These are phyloP conservation scores for Tachycineta bicolor DNA, from an alignment of 2,113 vertebrate genomes.

Conservation along the genomic window DNA sequence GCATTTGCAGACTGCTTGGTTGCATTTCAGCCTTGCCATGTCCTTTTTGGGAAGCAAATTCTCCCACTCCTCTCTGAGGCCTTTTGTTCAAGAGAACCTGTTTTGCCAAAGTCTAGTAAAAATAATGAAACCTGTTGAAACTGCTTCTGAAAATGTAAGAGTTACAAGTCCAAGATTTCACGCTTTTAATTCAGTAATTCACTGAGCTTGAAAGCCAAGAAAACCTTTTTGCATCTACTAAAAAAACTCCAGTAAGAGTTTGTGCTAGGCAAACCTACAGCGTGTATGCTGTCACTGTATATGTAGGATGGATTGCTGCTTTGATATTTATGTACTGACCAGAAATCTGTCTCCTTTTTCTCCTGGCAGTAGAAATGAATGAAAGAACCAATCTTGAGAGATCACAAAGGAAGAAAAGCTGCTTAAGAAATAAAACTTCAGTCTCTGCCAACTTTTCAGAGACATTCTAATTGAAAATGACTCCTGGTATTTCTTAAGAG, in stretches of 20 bases:
- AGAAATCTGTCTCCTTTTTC: conserved; percentile 27
- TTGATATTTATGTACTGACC: neutral
- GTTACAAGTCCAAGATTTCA: neutral
- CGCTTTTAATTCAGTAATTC: neutral
- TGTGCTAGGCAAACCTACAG: neutral
- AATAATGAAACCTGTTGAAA: neutral
- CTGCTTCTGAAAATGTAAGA: neutral
- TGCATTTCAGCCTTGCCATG: conserved; percentile 7
- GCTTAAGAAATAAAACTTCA: conserved; percentile 51
- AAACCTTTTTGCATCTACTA: neutral
- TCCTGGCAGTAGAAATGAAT: conserved; percentile 26
- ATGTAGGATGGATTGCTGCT: neutral
- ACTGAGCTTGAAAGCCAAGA: neutral
- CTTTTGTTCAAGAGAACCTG: neutral
- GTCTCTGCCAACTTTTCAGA: conserved; percentile 52
- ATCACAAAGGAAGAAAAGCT: conserved; percentile 57
- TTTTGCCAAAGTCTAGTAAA: conserved; percentile 6
- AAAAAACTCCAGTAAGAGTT: neutral
- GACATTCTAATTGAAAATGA: conserved; percentile 62
- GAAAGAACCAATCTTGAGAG: conserved; percentile 34
- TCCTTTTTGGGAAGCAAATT: neutral
- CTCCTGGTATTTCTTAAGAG: conserved; percentile 53
- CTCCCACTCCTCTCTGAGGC: neutral
- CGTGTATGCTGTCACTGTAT: neutral
- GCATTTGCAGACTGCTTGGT: conserved; percentile 6